Base-by-base conservation (phyloP, 2,797 vertebrate species). In the Semaprochilodus insignis region DNA sequence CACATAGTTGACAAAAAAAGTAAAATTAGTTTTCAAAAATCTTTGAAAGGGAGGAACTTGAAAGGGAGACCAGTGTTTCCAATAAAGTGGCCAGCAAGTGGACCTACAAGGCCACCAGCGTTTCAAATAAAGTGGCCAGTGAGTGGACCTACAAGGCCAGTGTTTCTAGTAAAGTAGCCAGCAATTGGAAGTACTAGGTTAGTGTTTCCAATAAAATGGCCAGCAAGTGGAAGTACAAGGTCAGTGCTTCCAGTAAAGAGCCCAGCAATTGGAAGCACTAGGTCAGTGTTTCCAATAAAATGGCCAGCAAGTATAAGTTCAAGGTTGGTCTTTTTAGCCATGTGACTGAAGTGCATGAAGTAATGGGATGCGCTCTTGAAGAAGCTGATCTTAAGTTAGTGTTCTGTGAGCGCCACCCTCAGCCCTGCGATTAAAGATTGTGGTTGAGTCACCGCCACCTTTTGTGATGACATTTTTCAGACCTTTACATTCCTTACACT, bases 381-480 rank as follows among this genome's bases (percentile, higher is more conserved):
- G 57, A 11, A 23, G 57, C n/a, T 25, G 2, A 23, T 10, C n/a
- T 7, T 8, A 60, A 23, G 57, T 13, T 23, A 25, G 8, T 6
- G 57, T 60, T 23, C 57, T 60, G n/a, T 16, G 66, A 44, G 36
- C 66, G 16, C 21, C 21, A 48, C 66, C 36, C 10, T 6, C 7
- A 27, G 48, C 14, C 69, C 44, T 48, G 21, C 16, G 23, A 72
- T 48, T 27, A 10, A 73, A 16, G 6, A 4, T 15, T 17, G 48
- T 48, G 54, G 31, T 27, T 52, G 36, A 72, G 17, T 25, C 23
- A 2, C 17, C 3, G 21, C 34, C 48, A 27, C 48, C 48, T 44
- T 44, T 72, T 27, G 31, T 25, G 70, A 51, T 80, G 78, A 73
- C 78, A 80, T 80, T 80, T 74, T 4, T 63, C 21, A 66, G 51